phyloP scores from a whole-genome alignment of 1,140 invertebrate genomes.

The Drosophila obscura region DNA sequence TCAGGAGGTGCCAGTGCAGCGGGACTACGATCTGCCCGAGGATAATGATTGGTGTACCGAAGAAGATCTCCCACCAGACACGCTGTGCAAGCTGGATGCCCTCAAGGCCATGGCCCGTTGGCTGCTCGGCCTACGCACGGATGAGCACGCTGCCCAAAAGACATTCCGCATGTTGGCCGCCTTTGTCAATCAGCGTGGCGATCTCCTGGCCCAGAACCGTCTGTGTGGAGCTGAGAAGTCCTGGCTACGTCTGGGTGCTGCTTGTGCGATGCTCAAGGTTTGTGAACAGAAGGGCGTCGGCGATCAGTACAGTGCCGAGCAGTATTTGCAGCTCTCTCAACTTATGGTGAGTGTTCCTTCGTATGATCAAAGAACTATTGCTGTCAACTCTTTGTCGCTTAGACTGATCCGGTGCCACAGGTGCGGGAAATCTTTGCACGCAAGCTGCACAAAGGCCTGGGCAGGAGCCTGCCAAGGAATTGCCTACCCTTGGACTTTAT shows the following conservation, averaged over 20 bases:
- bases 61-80: conserved; percentile 94
- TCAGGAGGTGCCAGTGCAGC: conserved; percentile 88
- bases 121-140: conserved; percentile 95
- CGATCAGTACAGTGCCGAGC: conserved; percentile 96
- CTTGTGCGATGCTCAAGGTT: conserved; percentile 97
- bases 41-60: conserved; percentile 93
- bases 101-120: conserved; percentile 98
- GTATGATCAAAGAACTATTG: not conserved
- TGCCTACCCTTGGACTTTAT: conserved; percentile 98
- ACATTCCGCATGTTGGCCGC: conserved; percentile 96
- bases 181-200: conserved; percentile 95
- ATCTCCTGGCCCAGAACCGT: conserved; percentile 90
- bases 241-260: conserved; percentile 94
- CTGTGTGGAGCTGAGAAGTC: conserved; percentile 94
- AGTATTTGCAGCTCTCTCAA: conserved; percentile 96
- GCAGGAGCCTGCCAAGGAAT: conserved; percentile 92
- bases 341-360: conserved; percentile 88
- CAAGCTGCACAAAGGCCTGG: conserved; percentile 95
- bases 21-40: conserved; percentile 83
- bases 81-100: conserved; percentile 96
- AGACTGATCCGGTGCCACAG: conserved; percentile 91
- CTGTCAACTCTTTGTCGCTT: conserved; percentile 84
- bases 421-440: conserved; percentile 95
- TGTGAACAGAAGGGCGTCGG: conserved; percentile 98
- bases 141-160: conserved; percentile 95